Evolutionary conservation across 2,888 invertebrate genomes (phyloP), one percentile per base, ranked within the genome.

Genomic region (Rotaria sp.): DNA sequence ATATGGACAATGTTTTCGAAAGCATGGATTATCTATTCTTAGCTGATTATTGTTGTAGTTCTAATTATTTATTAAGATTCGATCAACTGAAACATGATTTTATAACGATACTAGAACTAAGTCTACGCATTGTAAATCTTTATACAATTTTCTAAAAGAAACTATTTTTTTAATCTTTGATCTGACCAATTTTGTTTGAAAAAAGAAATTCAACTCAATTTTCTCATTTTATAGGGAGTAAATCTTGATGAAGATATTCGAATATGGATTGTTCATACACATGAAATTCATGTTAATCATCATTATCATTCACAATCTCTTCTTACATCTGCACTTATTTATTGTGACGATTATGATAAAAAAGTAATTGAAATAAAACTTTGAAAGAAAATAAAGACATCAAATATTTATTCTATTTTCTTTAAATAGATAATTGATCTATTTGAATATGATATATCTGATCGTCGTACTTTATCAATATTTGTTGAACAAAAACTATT

Each of bases 401-500:
- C 5, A 26, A 26, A 55, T 55, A 21, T 55, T 55, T 10, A 5
- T 26, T 55, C 8, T 13, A 2, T 30, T 30, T 30, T 59, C 13
- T 30, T 0, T 3, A 30, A 59, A 59, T 80, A 80, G 80, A n/a
- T 80, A n/a, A 80, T 80, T 21, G 80, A 80, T 80, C 13, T 80
- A 45, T 80, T 41, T 41, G 45, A 41, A 45, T 41, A 80, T n/a
- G 45, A 80, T 45, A 45, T 80, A 41, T 80, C 45, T 0, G 80
- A 80, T 45, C 45, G 41, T 15, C 41, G 45, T 26, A 45, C 45
- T n/a, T n/a, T 45, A n/a, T 45, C 80, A 26, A 80, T 80, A 80
- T 80, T 45, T 80, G 80, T 80, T 80, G 80, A 80, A 45, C 80
- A 80, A 45, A 80, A 80, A 45, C 10, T 80, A 41, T 80, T 80